Base-by-base conservation (phyloP, 2,888 invertebrate genomes). In the Serripes groenlandicus region DNA sequence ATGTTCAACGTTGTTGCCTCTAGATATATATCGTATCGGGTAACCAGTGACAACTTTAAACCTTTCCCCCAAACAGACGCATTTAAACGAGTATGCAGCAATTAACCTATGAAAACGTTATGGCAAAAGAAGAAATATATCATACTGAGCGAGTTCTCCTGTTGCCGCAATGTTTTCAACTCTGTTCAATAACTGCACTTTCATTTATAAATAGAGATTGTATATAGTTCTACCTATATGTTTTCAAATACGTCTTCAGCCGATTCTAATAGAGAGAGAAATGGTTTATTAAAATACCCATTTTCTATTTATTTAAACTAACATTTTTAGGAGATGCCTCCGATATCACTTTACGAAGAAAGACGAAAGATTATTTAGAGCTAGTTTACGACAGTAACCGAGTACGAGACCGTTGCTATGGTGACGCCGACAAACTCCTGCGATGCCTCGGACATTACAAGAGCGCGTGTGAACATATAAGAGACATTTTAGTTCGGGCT, bases 401-500 rank as follows among this genome's bases (percentile, higher is more conserved):
- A 26, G 84, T 92, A 4, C 82, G 88, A 21, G 77, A 84, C 52
- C 78, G 78, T 15, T 89, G 91, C 69, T 71, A 77, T 23, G 88
- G 81, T 0, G 85, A 87, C 11, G 88, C 91, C 4, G 90, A 91
- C 37, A 86, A 88, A 26, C 86, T 87, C 0, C 32, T 92, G 2
- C 79, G 83, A 9, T 82, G 89, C 15, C 62, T 92, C 30, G 89
- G 90, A 23, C 83, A 89, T 9, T 92, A 88, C 71, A 90, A 91
- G 73, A 85, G 75, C 49, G 84, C 90, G 11, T 91, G 91, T 81
- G 86, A 88, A 32, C 85, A 90, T 34, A 86, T 90, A 26, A 86
- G 89, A 49, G 86, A 88, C 54, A 86, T 92, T 28, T 81, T 91
- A 26, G 87, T 86, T 5, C 81, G 86, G 21, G 85, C 89, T 0